phyloP scores from a whole-genome alignment of 2,888 invertebrate genomes.

The Camptogramma bilineatum region DNA sequence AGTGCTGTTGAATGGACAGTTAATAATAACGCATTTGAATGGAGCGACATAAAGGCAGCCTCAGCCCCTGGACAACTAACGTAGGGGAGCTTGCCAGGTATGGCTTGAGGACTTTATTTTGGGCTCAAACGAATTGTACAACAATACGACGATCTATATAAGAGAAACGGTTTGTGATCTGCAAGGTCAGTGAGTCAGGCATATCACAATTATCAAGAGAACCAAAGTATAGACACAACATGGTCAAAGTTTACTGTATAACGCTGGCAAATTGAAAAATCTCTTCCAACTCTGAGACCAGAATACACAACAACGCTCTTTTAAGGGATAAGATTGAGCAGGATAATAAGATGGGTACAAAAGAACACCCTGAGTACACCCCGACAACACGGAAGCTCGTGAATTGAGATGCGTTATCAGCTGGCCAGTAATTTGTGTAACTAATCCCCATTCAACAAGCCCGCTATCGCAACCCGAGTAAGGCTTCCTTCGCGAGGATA shows the following conservation, averaged over 20 bases:
- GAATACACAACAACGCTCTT: too few relatives aligned
- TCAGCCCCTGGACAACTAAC: conserved; percentile 12
- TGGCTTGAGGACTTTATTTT: conserved; percentile 4
- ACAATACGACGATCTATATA: too few relatives aligned
- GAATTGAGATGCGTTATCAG: conserved; percentile 35
- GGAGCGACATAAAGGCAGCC: conserved; percentile 18
- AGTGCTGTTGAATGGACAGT: conserved; percentile 26
- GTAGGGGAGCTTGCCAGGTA: conserved; percentile 19
- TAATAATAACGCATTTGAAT: conserved; percentile 32
- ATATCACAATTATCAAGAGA: neutral
- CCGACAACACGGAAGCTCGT: conserved; percentile 12
- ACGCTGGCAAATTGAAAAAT: too few relatives aligned
- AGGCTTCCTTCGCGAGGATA: conserved; percentile 14
- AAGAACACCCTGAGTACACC: conserved; percentile 6
- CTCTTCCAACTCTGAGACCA: too few relatives aligned
- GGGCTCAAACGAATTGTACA: neutral
- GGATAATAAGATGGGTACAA: too few relatives aligned
- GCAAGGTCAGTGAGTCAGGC: neutral
- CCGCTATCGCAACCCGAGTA: conserved; percentile 26
- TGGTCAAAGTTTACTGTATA: too few relatives aligned
- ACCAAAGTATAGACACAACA: too few relatives aligned
- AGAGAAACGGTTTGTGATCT: neutral
- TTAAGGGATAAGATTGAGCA: too few relatives aligned
- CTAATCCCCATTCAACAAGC: conserved; percentile 32
- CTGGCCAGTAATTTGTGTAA: conserved; percentile 31